A percentile compares a stretch with the other conserved stretches of the same genome.
These are phyloP conservation scores for Trypoxylus dichotomus DNA, from an alignment of 1,140 invertebrate genomes.

Conservation along the genomic window DNA sequence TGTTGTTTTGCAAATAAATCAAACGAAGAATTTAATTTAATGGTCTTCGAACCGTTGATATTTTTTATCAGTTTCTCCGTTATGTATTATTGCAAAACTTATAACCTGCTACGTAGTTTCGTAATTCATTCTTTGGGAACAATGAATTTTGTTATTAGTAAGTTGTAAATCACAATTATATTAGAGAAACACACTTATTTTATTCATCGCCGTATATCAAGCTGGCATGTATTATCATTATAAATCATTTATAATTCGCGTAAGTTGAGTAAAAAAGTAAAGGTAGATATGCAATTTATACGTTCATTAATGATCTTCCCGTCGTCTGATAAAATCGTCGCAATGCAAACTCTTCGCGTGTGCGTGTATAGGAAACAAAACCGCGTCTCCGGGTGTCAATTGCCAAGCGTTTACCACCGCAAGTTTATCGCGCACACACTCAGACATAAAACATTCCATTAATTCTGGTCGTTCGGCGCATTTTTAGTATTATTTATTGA, in stretches of 20 bases:
- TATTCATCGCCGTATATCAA: neutral
- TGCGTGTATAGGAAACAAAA: neutral
- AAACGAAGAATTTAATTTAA: no score
- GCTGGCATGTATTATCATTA: neutral
- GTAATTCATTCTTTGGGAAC: no score
- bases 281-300: neutral
- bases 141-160: no score
- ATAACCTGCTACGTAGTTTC: no score
- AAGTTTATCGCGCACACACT: neutral
- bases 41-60: no score
- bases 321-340: neutral
- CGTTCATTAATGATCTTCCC: neutral
- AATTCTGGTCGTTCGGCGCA: neutral
- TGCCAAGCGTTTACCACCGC: neutral
- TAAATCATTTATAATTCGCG: neutral
- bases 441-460: constrained; percentile 24
- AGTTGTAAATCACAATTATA: no score
- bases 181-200: neutral
- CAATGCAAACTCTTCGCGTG: neutral
- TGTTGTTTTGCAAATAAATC: no score
- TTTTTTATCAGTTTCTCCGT: no score
- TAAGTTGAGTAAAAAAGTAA: neutral
- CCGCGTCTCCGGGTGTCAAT: constrained; percentile 3
- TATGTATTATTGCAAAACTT: no score
- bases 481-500: constrained; percentile 17